A percentile compares a stretch with the other conserved stretches of the same genome.
Evolutionary conservation across 2,113 vertebrate species (phyloP).

Genomic region (Datnioides undecimradiatus): DNA sequence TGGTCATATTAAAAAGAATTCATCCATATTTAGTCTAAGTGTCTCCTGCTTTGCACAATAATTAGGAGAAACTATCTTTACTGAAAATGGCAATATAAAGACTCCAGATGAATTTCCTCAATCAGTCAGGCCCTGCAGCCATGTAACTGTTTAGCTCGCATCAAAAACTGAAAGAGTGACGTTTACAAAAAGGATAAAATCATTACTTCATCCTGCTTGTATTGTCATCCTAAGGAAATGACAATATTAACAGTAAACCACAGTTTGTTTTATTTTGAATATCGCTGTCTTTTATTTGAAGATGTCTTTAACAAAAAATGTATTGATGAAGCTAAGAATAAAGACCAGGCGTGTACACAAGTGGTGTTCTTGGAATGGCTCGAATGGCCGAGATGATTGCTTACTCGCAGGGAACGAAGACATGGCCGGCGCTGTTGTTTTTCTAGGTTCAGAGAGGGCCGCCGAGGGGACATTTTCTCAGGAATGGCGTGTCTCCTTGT

Average conservation of each 20-base stretch:
- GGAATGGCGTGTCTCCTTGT: conserved; percentile 74
- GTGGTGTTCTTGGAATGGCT: too few relatives aligned
- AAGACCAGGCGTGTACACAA: too few relatives aligned
- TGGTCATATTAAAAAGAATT: not conserved
- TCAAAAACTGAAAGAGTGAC: not conserved
- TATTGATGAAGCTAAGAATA: too few relatives aligned
- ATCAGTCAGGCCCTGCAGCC: not conserved
- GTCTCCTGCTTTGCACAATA: not conserved
- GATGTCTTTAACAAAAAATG: too few relatives aligned
- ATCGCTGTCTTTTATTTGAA: too few relatives aligned
- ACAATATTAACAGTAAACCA: too few relatives aligned
- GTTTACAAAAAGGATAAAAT: not conserved
- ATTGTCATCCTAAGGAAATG: too few relatives aligned
- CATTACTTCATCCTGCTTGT: too few relatives aligned
- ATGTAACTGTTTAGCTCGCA: not conserved
- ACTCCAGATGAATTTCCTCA: not conserved
- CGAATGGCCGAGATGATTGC: not conserved
- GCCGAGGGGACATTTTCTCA: conserved; percentile 66
- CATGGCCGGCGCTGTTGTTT: not conserved
- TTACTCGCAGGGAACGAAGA: conserved; percentile 34
- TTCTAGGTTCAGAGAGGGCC: conserved; percentile 38
- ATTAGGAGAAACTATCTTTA: not conserved
- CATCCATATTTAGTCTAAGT: not conserved
- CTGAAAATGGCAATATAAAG: not conserved
- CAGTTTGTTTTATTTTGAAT: too few relatives aligned